Conservation (phyloP, 1,140 invertebrate genomes). For the Drosophila bocqueti region DNA sequence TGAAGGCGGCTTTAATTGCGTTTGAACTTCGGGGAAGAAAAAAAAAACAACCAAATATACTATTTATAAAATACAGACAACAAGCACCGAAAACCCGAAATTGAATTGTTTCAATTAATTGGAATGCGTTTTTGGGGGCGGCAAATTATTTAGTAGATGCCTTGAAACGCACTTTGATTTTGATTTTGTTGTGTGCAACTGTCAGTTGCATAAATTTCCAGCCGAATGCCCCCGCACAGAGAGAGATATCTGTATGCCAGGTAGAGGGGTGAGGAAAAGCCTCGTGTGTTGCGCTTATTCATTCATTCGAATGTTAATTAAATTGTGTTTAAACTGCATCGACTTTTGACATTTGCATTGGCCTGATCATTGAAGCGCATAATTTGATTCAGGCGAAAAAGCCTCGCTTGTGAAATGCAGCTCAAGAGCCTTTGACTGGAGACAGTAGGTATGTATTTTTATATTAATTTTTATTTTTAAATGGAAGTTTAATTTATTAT, state of each 20-base stretch:
- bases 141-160: conserved; percentile 60
- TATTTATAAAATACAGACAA: neutral
- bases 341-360: conserved; percentile 55
- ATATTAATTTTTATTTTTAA: too few species aligned
- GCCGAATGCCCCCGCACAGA: conserved; percentile 61
- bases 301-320: conserved; percentile 71
- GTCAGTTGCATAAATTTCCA: conserved; percentile 78
- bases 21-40: conserved; percentile 16
- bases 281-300: conserved; percentile 45
- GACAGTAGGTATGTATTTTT: neutral
- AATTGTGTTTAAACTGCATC: conserved; percentile 72
- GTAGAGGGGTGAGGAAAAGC: neutral
- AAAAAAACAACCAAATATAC: neutral
- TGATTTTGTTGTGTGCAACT: conserved; percentile 78
- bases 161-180: conserved; percentile 60
- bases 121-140: conserved; percentile 9
- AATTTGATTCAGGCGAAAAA: conserved; percentile 66
- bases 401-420: conserved; percentile 23
- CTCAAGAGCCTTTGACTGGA: conserved; percentile 18
- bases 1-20: conserved; percentile 57
- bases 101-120: conserved; percentile 36
- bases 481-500: too few species aligned
- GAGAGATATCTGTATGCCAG: neutral
- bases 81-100: conserved; percentile 1
- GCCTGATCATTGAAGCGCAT: conserved; percentile 64